Conservation (phyloP, 2,113 vertebrate species). For the Istiophorus platypterus region DNA sequence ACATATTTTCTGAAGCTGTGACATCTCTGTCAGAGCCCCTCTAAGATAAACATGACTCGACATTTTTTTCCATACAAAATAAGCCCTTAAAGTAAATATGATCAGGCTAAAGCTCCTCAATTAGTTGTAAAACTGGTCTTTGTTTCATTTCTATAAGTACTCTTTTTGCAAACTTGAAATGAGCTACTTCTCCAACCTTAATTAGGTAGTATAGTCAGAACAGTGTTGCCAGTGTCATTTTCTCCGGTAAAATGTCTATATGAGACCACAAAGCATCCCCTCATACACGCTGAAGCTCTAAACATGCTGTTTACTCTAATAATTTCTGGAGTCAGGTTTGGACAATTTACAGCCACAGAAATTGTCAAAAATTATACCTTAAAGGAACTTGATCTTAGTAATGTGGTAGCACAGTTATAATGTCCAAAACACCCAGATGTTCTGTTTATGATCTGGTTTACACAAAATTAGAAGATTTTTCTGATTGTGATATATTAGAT, state of each 20-base stretch:
- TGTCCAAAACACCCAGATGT: no score
- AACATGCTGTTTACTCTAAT: background rate
- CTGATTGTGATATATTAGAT: no score
- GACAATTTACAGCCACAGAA: background rate
- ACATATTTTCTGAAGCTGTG: constrained; percentile 13
- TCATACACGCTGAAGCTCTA: background rate
- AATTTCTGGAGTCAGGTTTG: background rate
- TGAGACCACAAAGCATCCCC: background rate
- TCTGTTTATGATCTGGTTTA: no score
- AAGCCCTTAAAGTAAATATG: background rate
- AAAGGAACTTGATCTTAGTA: background rate
- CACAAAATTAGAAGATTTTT: no score
- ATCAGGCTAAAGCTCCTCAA: background rate
- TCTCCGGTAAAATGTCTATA: constrained; percentile 21
- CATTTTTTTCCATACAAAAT: background rate
- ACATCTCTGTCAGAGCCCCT: background rate
- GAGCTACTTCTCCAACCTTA: background rate
- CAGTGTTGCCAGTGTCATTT: background rate
- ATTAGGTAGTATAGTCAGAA: background rate
- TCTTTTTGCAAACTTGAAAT: background rate
- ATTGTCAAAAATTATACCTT: background rate
- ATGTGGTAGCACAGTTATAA: background rate
- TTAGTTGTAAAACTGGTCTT: background rate
- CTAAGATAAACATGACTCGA: background rate
- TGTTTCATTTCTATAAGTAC: background rate